Percentiles rank a stretch among this genome's conserved stretches.
Conservation (phyloP, 2,113 vertebrate species). For the Corythaeola cristata region DNA sequence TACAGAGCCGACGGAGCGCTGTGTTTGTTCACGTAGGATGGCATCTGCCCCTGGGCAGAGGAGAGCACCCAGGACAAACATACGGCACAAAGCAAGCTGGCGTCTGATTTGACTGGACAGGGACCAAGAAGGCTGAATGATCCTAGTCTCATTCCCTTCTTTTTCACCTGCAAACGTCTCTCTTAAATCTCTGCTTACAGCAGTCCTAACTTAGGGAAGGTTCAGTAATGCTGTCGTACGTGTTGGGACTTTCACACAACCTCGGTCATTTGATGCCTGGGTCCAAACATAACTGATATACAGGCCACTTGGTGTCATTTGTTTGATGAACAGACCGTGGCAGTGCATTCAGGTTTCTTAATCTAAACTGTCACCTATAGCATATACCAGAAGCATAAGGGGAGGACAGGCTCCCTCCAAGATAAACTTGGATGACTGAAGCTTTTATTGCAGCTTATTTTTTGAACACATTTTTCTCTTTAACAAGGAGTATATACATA, state of each 20-base stretch:
- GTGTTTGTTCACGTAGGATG: neutral
- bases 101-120: neutral
- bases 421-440: neutral
- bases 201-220: neutral
- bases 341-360: neutral
- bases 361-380: neutral
- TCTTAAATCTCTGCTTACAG: neutral
- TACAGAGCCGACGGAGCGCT: neutral
- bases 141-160: neutral
- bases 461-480: neutral
- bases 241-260: neutral
- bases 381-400: neutral
- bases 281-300: neutral
- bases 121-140: neutral
- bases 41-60: neutral
- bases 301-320: neutral
- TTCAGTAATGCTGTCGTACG: neutral
- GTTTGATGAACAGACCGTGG: neutral
- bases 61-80: neutral
- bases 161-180: neutral
- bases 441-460: neutral
- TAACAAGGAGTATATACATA: neutral
- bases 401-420: neutral
- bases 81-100: neutral
- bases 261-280: neutral